Percentiles rank a stretch among this genome's conserved stretches.
Conservation (phyloP, 2,797 vertebrate genomes). For the Gallinago nigripennis region DNA sequence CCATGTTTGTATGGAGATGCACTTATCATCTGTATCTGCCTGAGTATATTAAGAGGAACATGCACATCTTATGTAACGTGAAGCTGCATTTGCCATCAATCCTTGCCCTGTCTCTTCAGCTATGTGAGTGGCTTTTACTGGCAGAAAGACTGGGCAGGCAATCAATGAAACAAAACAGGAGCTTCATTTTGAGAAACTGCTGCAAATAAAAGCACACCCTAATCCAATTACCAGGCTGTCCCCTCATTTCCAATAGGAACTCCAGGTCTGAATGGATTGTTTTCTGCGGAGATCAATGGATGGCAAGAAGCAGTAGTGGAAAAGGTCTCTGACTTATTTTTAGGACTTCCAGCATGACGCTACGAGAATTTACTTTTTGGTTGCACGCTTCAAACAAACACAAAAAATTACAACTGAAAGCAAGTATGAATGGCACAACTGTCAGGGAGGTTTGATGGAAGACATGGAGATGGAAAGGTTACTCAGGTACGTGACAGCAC, state of each 20-base stretch:
- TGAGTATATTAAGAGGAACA: background rate
- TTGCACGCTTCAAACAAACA: conserved; percentile 18
- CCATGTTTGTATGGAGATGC: background rate
- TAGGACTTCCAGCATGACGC: background rate
- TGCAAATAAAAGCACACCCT: conserved; percentile 24
- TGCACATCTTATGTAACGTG: background rate
- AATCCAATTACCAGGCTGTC: conserved; percentile 33
- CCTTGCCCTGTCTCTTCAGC: background rate
- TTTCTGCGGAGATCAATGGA: background rate
- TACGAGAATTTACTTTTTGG: conserved; percentile 9
- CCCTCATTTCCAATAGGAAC: conserved; percentile 41
- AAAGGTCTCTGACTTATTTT: conserved; percentile 10
- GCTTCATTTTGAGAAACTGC: conserved; percentile 33
- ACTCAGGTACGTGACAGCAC: background rate
- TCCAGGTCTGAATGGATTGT: background rate
- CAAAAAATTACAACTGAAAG: conserved; percentile 19
- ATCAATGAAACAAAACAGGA: conserved; percentile 34
- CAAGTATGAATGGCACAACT: conserved; percentile 15
- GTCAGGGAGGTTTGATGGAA: conserved; percentile 22
- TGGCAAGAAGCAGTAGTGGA: conserved; percentile 2
- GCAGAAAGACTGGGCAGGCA: background rate
- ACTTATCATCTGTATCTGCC: background rate
- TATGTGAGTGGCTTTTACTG: background rate
- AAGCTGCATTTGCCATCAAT: background rate
- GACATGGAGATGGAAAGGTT: background rate